Conservation (phyloP, 2,797 vertebrate genomes). For the Avahi laniger region DNA sequence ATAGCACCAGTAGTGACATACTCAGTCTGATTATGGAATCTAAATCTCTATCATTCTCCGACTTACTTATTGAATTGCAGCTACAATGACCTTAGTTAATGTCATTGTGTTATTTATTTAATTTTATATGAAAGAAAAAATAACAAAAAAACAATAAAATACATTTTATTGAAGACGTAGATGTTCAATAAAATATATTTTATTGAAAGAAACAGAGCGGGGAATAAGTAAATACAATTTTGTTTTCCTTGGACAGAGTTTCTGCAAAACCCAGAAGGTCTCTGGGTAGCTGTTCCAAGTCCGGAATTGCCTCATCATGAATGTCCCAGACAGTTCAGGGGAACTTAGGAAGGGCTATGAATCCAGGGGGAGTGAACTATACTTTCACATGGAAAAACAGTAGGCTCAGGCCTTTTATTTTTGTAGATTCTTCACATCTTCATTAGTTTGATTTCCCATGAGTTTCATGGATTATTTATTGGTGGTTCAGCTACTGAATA, state of each 20-base stretch:
- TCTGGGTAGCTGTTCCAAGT: not conserved
- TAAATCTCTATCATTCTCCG: not conserved
- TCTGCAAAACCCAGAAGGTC: not conserved
- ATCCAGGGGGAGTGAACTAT: not conserved
- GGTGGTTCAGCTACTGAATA: not conserved
- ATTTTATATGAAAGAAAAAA: not conserved
- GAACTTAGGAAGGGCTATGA: not conserved
- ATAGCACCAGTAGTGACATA: not conserved
- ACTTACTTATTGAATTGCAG: slow-evolving; percentile 2
- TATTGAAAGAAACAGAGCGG: not conserved
- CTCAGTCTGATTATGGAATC: slow-evolving; percentile 22
- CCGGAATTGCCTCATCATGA: not conserved
- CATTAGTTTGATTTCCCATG: not conserved
- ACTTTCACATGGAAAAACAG: not conserved
- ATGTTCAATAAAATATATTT: not conserved
- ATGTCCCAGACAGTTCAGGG: not conserved
- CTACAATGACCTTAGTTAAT: not conserved
- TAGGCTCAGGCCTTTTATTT: not conserved
- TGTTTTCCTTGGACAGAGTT: not conserved
- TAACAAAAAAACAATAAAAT: not conserved
- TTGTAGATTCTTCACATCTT: not conserved
- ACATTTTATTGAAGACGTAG: not conserved
- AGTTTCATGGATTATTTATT: not conserved
- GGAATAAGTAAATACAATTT: not conserved
- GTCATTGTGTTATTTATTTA: slow-evolving; percentile 19